These are phyloP conservation scores for Sinhomidia bicolor DNA, from an alignment of 2,888 invertebrate species.

Conservation along the genomic window DNA sequence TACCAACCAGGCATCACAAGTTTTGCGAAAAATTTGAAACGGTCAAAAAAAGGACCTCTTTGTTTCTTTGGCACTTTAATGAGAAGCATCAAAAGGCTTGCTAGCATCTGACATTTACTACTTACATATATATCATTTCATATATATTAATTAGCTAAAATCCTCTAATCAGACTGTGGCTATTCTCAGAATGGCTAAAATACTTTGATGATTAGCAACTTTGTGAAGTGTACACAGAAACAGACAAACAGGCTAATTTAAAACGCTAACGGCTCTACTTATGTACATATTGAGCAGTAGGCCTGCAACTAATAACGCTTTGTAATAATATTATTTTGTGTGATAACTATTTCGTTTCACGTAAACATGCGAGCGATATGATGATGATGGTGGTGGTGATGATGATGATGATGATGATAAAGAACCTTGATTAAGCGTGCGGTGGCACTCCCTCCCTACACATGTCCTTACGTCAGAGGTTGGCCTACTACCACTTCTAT, in stretches of 20 bases:
- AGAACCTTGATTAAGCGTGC: slow-evolving; percentile 53
- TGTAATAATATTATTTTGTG: too few relatives aligned
- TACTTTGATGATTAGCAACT: too few relatives aligned
- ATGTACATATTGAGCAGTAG: too few relatives aligned
- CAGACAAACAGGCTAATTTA: too few relatives aligned
- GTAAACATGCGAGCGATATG: background rate
- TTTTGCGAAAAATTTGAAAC: too few relatives aligned
- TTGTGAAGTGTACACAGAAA: too few relatives aligned
- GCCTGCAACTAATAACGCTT: too few relatives aligned
- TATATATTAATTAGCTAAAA: too few relatives aligned
- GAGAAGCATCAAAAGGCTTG: background rate
- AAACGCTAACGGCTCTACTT: too few relatives aligned
- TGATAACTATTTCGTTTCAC: background rate
- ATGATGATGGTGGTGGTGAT: background rate
- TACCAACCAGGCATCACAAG: too few relatives aligned
- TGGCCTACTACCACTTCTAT: slow-evolving; percentile 22
- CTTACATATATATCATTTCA: too few relatives aligned
- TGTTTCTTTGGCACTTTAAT: background rate
- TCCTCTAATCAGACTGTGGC: background rate
- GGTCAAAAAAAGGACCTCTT: background rate
- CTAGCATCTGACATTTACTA: too few relatives aligned
- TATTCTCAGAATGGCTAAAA: background rate
- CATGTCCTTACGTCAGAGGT: slow-evolving; percentile 60
- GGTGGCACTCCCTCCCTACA: slow-evolving; percentile 63
- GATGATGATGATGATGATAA: background rate